These are phyloP conservation scores for Aspidapion aeneum DNA, from an alignment of 2,888 invertebrate species.

Conservation along the genomic window DNA sequence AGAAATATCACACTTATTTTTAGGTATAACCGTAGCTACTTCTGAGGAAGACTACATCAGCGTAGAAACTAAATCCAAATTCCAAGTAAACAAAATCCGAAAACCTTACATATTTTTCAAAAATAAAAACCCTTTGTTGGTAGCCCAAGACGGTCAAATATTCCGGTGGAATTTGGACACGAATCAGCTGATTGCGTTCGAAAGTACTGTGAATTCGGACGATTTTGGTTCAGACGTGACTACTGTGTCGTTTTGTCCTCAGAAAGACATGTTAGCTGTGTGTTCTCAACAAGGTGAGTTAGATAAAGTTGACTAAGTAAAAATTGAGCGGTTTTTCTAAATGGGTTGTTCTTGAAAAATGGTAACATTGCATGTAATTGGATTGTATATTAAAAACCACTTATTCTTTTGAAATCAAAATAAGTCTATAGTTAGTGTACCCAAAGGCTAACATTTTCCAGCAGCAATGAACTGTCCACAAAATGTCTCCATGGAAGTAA, in stretches of 20 bases:
- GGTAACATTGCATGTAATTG: no score
- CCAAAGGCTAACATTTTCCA: no score
- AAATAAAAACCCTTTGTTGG: slow-evolving; percentile 14
- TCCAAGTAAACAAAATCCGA: slow-evolving; percentile 9
- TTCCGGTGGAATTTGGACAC: slow-evolving; percentile 21
- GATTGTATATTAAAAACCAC: no score
- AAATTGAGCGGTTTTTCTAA: no score
- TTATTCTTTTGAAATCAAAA: no score
- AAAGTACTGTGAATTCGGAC: slow-evolving; percentile 12
- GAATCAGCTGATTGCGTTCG: slow-evolving; percentile 6
- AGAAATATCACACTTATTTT: not conserved
- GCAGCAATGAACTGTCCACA: no score
- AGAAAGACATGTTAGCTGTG: slow-evolving; percentile 14
- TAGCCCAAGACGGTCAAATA: slow-evolving; percentile 17
- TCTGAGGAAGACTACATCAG: not conserved
- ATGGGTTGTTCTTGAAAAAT: no score
- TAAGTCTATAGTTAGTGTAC: no score
- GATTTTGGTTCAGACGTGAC: not conserved
- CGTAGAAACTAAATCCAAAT: slow-evolving; percentile 1
- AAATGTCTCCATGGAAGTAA: no score
- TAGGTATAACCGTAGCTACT: not conserved
- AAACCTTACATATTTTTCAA: slow-evolving; percentile 20
- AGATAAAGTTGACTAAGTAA: no score
- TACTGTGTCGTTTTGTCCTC: slow-evolving; percentile 15
- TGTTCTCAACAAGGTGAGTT: slow-evolving; percentile 16